These are phyloP conservation scores for Adelognathus sp. DNA, from an alignment of 2,888 invertebrate species.

Conservation along the genomic window DNA sequence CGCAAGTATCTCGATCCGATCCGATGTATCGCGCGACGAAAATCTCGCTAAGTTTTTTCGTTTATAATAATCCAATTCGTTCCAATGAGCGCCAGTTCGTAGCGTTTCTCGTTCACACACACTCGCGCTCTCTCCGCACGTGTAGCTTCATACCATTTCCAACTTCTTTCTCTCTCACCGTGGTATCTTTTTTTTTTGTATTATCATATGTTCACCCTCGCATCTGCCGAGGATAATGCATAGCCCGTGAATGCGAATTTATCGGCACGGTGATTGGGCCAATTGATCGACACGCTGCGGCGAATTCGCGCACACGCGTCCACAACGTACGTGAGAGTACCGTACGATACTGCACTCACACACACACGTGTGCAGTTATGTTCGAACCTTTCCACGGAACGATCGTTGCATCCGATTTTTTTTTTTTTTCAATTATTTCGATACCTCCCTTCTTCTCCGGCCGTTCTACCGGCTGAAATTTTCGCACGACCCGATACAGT, in stretches of 20 bases:
- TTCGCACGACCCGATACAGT: not conserved
- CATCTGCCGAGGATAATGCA: slow-evolving; percentile 39
- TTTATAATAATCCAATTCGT: slow-evolving; percentile 52
- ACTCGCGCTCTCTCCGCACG: not conserved
- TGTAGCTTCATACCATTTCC: not conserved
- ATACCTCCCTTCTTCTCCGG: not conserved
- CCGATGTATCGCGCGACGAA: too few relatives aligned
- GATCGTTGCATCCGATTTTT: slow-evolving; percentile 2
- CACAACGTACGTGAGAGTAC: not conserved
- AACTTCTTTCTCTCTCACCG: not conserved
- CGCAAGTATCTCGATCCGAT: too few relatives aligned
- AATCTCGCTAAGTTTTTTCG: too few relatives aligned
- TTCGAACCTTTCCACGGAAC: not conserved
- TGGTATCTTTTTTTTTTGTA: not conserved
- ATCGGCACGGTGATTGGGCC: slow-evolving; percentile 55
- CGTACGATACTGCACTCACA: not conserved
- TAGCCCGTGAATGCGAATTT: slow-evolving; percentile 50
- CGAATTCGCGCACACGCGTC: slow-evolving; percentile 30
- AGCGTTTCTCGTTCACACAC: not conserved
- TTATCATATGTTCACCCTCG: slow-evolving; percentile 14
- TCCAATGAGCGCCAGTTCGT: slow-evolving; percentile 48
- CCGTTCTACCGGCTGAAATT: not conserved
- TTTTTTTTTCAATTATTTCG: slow-evolving; percentile 14
- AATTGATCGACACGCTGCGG: slow-evolving; percentile 55
- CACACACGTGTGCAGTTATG: not conserved